These are phyloP conservation scores for Epizoanthus stellaris DNA, from an alignment of 92 coral and sea anemone genomes.

Conservation along the genomic window DNA sequence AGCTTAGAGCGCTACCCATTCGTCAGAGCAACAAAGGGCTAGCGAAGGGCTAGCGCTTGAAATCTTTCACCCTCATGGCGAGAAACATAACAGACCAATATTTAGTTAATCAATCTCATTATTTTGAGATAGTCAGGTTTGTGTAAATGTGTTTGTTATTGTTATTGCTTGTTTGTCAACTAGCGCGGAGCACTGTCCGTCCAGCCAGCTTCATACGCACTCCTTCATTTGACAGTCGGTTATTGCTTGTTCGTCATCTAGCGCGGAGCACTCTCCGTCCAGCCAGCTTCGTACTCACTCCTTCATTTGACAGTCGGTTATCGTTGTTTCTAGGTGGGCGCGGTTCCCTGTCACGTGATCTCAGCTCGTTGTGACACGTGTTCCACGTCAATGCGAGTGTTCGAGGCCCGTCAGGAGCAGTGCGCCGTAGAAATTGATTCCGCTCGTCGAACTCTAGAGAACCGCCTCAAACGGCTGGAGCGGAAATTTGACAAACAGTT, in stretches of 20 bases:
- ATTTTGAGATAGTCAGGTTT: too few relatives aligned
- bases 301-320: too few relatives aligned
- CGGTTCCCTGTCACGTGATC: constrained; percentile 54
- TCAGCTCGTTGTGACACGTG: constrained; percentile 69
- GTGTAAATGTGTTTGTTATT: too few relatives aligned
- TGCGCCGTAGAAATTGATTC: constrained; percentile 95
- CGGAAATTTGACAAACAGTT: constrained; percentile 80
- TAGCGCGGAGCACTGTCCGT: too few relatives aligned
- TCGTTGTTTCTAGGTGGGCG: constrained; percentile 24
- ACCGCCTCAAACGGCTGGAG: constrained; percentile 87
- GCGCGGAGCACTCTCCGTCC: too few relatives aligned
- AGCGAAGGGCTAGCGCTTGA: neutral
- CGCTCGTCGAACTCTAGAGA: constrained; percentile 88
- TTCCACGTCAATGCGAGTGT: constrained; percentile 72
- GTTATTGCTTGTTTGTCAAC: neutral
- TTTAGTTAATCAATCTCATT: neutral
- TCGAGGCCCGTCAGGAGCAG: constrained; percentile 96
- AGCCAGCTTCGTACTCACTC: too few relatives aligned
- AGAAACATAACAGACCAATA: too few relatives aligned
- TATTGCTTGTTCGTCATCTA: too few relatives aligned
- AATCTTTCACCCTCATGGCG: neutral
- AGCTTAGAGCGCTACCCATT: too few relatives aligned
- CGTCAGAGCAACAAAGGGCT: too few relatives aligned
- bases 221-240: too few relatives aligned
- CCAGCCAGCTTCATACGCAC: too few relatives aligned